Evolutionary conservation across 2,888 invertebrate species (phyloP), one percentile per base, ranked within the genome.

Genomic region (Temnothorax rugatulus): DNA sequence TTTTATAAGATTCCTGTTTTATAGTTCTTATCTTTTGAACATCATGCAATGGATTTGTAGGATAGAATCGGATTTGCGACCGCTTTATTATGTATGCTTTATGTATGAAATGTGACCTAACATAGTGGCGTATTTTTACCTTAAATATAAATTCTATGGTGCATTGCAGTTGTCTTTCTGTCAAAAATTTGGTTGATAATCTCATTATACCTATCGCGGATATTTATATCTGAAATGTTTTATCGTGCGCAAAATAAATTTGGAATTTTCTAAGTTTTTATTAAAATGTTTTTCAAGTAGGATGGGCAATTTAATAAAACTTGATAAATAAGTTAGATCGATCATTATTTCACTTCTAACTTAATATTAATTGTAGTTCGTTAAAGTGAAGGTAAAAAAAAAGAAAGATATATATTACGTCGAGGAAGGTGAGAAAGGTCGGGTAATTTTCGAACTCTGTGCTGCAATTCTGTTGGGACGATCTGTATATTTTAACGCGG

Each of bases 61-160:
- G 15, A 44, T 68, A 21, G 69, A 79, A 69, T 79, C 47, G 79
- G 79, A 79, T 69, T 79, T 79, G 44, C 34, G 41, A 59, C 41
- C 34, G 34, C 29, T 29, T 29, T 29, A 29, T 29, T 34, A 21
- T 29, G 59, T 79, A 59, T 47, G 79, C n/a, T 79, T 79, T n/a
- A 44, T 69, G 59, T 69, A 47, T 47, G 44, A 21, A 47, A 47
- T 44, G 47, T 69, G 69, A 59, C 18, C 21, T 21, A 18, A 47
- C 21, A 41, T 29, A 9, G 15, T 66, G 13, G 5, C 21, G 15
- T 5, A 69, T 29, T 79, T 69, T 34, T 29, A 44, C 1, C 18
- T 69, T 34, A 4, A 25, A 69, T 21, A 79, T 34, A 47, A n/a
- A 47, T 69, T 79, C 44, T 59, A 59, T 59, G 8, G 25, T 21